These are phyloP conservation scores for Hedychridium roseum DNA, from an alignment of 2,888 invertebrate genomes.

Conservation along the genomic window DNA sequence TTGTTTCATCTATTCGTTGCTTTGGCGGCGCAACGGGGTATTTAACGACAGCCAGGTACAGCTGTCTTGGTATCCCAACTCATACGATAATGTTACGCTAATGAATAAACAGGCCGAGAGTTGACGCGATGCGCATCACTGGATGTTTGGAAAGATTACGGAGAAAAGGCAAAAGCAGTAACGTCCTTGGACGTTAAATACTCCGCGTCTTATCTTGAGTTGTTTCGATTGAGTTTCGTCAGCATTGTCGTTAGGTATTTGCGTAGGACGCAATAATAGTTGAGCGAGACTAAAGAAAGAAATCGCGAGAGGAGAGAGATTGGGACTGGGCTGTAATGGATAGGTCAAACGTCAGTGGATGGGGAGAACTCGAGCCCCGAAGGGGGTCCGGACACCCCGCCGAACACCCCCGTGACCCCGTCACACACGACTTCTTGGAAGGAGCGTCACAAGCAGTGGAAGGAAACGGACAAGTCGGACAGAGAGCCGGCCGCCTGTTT, in stretches of 20 bases:
- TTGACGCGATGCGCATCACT: neutral
- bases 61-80: neutral
- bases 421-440: slow-evolving; percentile 56
- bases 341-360: slow-evolving; percentile 63
- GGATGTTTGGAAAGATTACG: neutral
- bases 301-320: slow-evolving; percentile 52
- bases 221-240: slow-evolving; percentile 56
- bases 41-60: too few species aligned
- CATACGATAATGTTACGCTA: neutral
- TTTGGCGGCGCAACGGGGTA: slow-evolving; percentile 47
- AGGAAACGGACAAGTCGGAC: slow-evolving; percentile 52
- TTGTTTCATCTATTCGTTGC: slow-evolving; percentile 34
- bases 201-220: slow-evolving; percentile 38
- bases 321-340: slow-evolving; percentile 63
- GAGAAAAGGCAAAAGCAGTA: neutral
- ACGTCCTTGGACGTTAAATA: slow-evolving; percentile 52
- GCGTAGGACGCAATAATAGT: slow-evolving; percentile 60
- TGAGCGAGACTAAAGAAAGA: slow-evolving; percentile 50
- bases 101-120: neutral
- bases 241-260: slow-evolving; percentile 62
- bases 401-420: slow-evolving; percentile 61
- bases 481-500: slow-evolving; percentile 54
- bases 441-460: slow-evolving; percentile 56
- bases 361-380: slow-evolving; percentile 58
- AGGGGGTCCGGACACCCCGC: slow-evolving; percentile 61